Percentiles rank a stretch among this genome's conserved stretches.
Conservation (phyloP, 2,888 invertebrate genomes). For the Tetramorium bicarinatum region DNA sequence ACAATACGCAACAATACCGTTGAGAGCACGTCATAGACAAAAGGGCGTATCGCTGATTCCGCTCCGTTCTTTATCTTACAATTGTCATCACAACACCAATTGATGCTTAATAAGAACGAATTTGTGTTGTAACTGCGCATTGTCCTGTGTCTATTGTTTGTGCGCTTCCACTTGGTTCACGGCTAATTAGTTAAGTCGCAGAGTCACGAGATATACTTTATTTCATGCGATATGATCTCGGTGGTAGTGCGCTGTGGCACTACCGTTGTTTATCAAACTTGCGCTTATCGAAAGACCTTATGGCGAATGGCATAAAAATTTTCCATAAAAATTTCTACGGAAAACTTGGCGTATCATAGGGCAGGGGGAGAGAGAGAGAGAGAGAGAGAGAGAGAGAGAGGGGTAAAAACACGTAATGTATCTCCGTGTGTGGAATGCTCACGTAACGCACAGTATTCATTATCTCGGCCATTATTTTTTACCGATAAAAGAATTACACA, state of each 20-base stretch:
- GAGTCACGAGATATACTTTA: slow-evolving; percentile 14
- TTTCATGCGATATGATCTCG: not conserved
- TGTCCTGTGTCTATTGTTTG: slow-evolving; percentile 62
- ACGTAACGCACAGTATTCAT: not conserved
- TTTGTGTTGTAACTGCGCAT: slow-evolving; percentile 63
- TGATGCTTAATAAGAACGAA: slow-evolving; percentile 75
- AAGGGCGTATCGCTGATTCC: slow-evolving; percentile 33
- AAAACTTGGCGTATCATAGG: not conserved
- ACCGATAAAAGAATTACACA: not conserved
- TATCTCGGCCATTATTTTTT: slow-evolving; percentile 7
- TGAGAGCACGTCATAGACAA: not conserved
- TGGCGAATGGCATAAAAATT: not conserved
- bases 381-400: too few relatives aligned
- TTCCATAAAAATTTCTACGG: slow-evolving; percentile 6
- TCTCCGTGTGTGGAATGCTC: not conserved
- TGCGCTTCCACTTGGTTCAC: slow-evolving; percentile 66
- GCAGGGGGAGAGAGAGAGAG: too few relatives aligned
- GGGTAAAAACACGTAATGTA: not conserved
- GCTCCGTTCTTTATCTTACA: slow-evolving; percentile 49
- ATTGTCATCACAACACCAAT: slow-evolving; percentile 69
- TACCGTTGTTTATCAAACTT: not conserved
- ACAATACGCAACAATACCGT: not conserved
- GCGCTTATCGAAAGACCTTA: slow-evolving; percentile 15
- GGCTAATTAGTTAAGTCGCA: slow-evolving; percentile 66
- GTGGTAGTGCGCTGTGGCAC: not conserved